Evolutionary conservation across 2,113 vertebrate species (phyloP).

Genomic region (Laticauda laticaudata): DNA sequence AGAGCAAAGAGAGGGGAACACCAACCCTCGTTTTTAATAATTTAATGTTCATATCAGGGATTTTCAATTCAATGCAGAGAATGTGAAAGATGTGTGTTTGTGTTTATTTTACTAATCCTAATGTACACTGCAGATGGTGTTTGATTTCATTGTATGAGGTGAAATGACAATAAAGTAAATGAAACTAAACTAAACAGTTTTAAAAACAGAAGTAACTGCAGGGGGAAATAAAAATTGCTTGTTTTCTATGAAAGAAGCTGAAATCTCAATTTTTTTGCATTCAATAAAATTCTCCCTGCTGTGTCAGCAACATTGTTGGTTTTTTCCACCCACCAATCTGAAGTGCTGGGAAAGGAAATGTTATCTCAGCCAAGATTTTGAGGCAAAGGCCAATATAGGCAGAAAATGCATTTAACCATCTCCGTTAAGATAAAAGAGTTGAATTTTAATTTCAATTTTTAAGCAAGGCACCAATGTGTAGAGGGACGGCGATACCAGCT

Average conservation of each 20-base stretch:
- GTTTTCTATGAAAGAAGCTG: not conserved
- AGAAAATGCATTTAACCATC: not conserved
- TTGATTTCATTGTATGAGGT: too few relatives aligned
- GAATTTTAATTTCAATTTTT: not conserved
- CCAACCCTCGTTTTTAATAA: not conserved
- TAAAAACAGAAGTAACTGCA: not conserved
- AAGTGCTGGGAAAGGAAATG: not conserved
- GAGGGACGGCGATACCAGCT: not conserved
- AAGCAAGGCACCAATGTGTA: not conserved
- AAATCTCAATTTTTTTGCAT: not conserved
- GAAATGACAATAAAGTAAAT: too few relatives aligned
- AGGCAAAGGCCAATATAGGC: not conserved
- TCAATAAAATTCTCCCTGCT: not conserved
- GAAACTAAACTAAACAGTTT: too few relatives aligned
- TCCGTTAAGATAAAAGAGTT: not conserved
- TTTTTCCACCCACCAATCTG: not conserved
- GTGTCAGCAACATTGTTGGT: not conserved
- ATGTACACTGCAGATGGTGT: too few relatives aligned
- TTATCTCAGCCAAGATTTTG: not conserved
- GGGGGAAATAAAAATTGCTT: not conserved
- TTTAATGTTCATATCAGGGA: too few relatives aligned
- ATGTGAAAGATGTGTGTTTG: too few relatives aligned
- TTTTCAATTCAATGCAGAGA: too few relatives aligned
- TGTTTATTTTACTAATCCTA: too few relatives aligned
- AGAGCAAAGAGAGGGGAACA: not conserved